phyloP scores from a whole-genome alignment of 2,797 vertebrate genomes.

The Cygnus olor region DNA sequence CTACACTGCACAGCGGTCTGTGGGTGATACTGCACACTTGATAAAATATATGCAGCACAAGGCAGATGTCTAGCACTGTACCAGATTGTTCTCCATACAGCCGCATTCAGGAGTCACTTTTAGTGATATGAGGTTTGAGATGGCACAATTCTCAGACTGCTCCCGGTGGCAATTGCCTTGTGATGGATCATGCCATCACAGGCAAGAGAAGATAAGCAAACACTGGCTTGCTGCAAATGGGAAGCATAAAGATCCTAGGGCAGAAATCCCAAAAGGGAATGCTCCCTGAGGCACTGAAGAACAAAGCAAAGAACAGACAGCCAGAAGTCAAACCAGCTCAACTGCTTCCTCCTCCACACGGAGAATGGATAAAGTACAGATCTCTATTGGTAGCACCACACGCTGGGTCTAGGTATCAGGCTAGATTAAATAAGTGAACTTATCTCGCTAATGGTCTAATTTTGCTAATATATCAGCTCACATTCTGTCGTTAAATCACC shows the following conservation, averaged over 20 bases:
- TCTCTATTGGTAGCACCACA: neutral
- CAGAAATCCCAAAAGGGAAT: neutral
- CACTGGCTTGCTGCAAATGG: neutral
- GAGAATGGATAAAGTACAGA: neutral
- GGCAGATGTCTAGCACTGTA: rapidly evolving
- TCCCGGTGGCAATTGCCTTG: neutral
- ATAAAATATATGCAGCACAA: neutral
- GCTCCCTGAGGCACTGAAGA: neutral
- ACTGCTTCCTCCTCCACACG: neutral
- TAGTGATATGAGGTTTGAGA: neutral
- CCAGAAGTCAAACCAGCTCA: neutral
- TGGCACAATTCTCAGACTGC: neutral
- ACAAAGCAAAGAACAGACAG: neutral
- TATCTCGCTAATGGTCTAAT: neutral
- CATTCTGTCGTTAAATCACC: rapidly evolving
- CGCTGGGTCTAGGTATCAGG: neutral
- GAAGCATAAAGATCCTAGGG: neutral
- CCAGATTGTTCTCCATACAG: neutral
- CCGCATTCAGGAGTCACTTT: neutral
- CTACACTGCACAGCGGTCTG: rapidly evolving
- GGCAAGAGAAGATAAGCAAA: neutral
- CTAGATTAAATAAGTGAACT: neutral
- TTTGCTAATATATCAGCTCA: neutral
- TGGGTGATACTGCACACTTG: neutral
- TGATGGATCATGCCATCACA: neutral